A percentile compares a stretch with the other conserved stretches of the same genome.
These are phyloP conservation scores for Odontomyia ornata DNA, from an alignment of 2,888 invertebrate species.

Conservation along the genomic window DNA sequence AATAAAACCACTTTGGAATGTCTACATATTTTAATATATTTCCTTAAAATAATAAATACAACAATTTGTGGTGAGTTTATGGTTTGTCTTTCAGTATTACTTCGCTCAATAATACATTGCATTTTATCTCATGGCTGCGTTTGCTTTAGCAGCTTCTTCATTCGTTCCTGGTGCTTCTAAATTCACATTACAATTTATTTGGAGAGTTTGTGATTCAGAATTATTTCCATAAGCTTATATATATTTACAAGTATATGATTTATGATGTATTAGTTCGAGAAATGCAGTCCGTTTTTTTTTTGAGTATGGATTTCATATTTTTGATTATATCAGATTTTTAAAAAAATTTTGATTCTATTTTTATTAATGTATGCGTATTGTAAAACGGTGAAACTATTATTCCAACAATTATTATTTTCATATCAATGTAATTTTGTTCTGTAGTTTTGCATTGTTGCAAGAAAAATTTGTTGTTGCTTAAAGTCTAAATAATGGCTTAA, in stretches of 20 bases:
- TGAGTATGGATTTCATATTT: not conserved
- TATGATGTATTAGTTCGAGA: not conserved
- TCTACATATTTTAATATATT: slow-evolving; percentile 41
- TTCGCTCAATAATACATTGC: not conserved
- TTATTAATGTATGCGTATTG: slow-evolving; percentile 5
- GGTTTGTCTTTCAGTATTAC: not conserved
- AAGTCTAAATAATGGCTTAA: not conserved
- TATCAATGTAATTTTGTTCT: not conserved
- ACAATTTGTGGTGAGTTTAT: slow-evolving; percentile 36
- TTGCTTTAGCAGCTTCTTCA: not conserved
- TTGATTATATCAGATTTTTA: slow-evolving; percentile 29
- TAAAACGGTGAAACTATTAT: slow-evolving; percentile 13
- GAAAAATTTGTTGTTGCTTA: slow-evolving; percentile 7
- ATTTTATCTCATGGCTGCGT: not conserved
- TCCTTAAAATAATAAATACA: slow-evolving; percentile 41
- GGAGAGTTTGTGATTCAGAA: not conserved
- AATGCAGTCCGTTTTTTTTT: not conserved
- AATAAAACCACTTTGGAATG: not conserved
- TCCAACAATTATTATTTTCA: not conserved
- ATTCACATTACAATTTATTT: not conserved
- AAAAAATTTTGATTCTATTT: slow-evolving; percentile 26
- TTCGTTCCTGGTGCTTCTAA: not conserved
- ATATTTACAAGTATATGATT: not conserved
- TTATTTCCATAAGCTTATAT: not conserved
- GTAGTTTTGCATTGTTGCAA: not conserved